These are phyloP conservation scores for Temnothorax unifasciatus DNA, from an alignment of 2,888 invertebrate species.

Conservation along the genomic window DNA sequence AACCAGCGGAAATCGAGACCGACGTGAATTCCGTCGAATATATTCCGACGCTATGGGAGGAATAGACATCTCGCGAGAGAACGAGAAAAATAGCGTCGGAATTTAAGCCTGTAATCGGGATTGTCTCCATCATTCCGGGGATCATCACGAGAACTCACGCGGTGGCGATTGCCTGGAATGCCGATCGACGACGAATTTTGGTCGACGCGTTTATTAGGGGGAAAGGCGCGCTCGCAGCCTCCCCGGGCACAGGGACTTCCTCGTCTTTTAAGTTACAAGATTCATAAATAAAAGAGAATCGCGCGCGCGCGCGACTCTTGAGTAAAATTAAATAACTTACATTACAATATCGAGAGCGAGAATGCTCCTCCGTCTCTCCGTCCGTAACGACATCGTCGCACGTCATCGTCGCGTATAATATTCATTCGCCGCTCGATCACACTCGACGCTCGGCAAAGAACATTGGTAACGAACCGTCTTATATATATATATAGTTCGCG, in stretches of 20 bases:
- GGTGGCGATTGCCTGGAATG: slow-evolving; percentile 26
- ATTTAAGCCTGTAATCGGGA: not conserved
- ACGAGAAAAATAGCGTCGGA: not conserved
- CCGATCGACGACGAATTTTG: slow-evolving; percentile 19
- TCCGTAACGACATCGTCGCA: slow-evolving; percentile 38
- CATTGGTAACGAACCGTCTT: slow-evolving; percentile 24
- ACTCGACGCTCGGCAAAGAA: slow-evolving; percentile 33
- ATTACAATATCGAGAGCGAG: slow-evolving; percentile 54
- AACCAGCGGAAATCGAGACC: slow-evolving; percentile 33
- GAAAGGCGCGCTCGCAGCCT: slow-evolving; percentile 1
- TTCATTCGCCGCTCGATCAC: slow-evolving; percentile 43
- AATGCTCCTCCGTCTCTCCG: slow-evolving; percentile 40
- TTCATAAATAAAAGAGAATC: slow-evolving; percentile 40
- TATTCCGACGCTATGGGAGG: not conserved
- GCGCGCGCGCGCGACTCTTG: slow-evolving; percentile 9
- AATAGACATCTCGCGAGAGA: not conserved
- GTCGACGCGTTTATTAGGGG: slow-evolving; percentile 4
- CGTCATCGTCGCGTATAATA: slow-evolving; percentile 4
- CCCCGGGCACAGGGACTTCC: not conserved
- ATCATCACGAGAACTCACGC: slow-evolving; percentile 16
- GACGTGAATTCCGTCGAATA: slow-evolving; percentile 16
- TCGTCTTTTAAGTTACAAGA: slow-evolving; percentile 40
- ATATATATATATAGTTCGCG: slow-evolving; percentile 23
- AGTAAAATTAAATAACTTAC: slow-evolving; percentile 55
- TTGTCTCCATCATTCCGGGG: slow-evolving; percentile 9